These are phyloP conservation scores for Tupaia chinensis DNA, from an alignment of 2,113 vertebrate genomes.

Conservation along the genomic window DNA sequence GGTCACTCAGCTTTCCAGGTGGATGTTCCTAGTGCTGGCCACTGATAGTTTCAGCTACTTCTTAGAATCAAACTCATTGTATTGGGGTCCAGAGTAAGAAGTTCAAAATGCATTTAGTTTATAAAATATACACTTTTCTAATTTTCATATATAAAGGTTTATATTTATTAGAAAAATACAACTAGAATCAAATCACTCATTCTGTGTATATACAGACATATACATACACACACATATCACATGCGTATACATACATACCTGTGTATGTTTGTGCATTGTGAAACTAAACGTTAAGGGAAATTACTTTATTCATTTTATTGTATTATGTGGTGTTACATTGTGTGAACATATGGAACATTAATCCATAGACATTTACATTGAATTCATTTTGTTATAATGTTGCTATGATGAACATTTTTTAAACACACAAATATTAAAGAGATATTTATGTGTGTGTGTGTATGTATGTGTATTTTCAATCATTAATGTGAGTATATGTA, in stretches of 20 bases:
- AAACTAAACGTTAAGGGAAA: not conserved
- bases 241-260: not conserved
- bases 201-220: not conserved
- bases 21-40: no score
- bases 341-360: not conserved
- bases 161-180: not conserved
- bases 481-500: not conserved
- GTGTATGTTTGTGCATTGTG: not conserved
- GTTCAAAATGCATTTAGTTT: not conserved
- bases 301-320: not conserved
- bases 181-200: not conserved
- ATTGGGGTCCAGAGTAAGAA: not conserved
- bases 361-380: not conserved
- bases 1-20: no score
- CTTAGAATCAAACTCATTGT: not conserved
- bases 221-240: not conserved
- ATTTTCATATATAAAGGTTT: not conserved
- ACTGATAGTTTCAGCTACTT: not conserved
- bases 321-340: not conserved
- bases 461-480: not conserved
- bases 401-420: conserved; percentile 1
- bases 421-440: not conserved
- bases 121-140: conserved; percentile 1
- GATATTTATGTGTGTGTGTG: not conserved
- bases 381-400: conserved; percentile 23